Percentiles rank a stretch among this genome's conserved stretches.
phyloP scores from a whole-genome alignment of 2,888 invertebrate genomes.

The Heliconius ismenius region DNA sequence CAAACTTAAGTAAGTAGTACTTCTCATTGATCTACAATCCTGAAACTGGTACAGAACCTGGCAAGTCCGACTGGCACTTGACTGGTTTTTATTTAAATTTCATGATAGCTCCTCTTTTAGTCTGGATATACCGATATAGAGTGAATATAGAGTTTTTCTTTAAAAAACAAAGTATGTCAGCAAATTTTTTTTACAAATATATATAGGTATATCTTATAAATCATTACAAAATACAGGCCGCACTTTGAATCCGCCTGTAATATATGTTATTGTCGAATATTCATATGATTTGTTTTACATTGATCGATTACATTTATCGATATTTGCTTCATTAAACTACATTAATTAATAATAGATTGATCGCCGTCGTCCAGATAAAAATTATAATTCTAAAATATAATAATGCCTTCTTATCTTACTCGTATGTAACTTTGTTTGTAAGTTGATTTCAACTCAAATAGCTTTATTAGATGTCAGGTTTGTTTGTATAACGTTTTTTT shows the following conservation, averaged over 20 bases:
- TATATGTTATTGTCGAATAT: constrained; percentile 15
- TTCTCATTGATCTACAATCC: too few relatives aligned
- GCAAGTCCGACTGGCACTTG: too few relatives aligned
- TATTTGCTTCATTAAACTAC: constrained; percentile 32
- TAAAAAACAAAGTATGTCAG: too few relatives aligned
- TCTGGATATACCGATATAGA: too few relatives aligned
- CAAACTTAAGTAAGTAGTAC: too few relatives aligned
- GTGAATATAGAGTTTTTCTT: too few relatives aligned
- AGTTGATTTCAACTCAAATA: neutral
- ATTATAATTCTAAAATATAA: constrained; percentile 27
- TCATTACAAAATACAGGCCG: neutral
- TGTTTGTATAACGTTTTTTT: neutral
- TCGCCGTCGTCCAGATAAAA: constrained; percentile 31
- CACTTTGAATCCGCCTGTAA: neutral
- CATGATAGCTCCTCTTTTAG: too few relatives aligned
- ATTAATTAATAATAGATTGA: constrained; percentile 39
- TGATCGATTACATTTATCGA: constrained; percentile 39
- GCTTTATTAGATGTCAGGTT: neutral
- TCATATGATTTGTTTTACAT: constrained; percentile 24
- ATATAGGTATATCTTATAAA: too few relatives aligned
- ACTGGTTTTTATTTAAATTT: too few relatives aligned
- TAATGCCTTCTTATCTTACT: constrained; percentile 14
- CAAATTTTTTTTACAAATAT: too few relatives aligned
- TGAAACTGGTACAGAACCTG: too few relatives aligned
- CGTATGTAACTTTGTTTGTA: constrained; percentile 4